Evolutionary conservation across 1,140 invertebrate genomes (phyloP).

Genomic region (Penaeus japonicus): DNA sequence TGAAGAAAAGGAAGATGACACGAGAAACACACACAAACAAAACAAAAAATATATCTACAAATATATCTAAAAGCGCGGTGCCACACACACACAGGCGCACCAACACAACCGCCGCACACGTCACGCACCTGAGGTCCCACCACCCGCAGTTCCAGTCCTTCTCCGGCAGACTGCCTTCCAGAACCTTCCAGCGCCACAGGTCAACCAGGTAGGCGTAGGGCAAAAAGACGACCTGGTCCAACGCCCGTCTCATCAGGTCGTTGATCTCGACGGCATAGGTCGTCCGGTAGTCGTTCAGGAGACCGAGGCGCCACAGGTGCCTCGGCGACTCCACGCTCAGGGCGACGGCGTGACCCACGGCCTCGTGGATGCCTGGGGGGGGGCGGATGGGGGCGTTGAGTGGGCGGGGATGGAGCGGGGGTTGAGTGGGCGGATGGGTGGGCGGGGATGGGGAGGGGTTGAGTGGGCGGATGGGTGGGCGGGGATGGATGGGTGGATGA

Average conservation of each 20-base stretch:
- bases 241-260: conserved; percentile 77
- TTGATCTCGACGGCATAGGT: conserved; percentile 69
- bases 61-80: no score
- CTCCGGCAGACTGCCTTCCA: conserved; percentile 74
- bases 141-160: conserved; percentile 82
- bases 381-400: no score
- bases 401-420: no score
- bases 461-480: no score
- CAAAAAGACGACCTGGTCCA: conserved; percentile 86
- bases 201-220: conserved; percentile 89
- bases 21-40: neutral
- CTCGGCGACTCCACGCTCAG: conserved; percentile 74
- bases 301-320: conserved; percentile 79
- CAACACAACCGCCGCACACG: neutral
- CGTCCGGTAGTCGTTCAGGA: conserved; percentile 68
- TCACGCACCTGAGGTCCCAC: conserved; percentile 68
- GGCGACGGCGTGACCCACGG: conserved; percentile 77
- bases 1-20: no score
- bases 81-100: no score
- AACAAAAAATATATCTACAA: no score
- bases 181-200: conserved; percentile 86
- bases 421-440: no score
- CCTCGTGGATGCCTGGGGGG: conserved; percentile 72
- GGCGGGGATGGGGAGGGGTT: no score
- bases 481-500: no score